These are phyloP conservation scores for Eutrigla gurnardus DNA, from an alignment of 2,797 vertebrate species.

Conservation along the genomic window DNA sequence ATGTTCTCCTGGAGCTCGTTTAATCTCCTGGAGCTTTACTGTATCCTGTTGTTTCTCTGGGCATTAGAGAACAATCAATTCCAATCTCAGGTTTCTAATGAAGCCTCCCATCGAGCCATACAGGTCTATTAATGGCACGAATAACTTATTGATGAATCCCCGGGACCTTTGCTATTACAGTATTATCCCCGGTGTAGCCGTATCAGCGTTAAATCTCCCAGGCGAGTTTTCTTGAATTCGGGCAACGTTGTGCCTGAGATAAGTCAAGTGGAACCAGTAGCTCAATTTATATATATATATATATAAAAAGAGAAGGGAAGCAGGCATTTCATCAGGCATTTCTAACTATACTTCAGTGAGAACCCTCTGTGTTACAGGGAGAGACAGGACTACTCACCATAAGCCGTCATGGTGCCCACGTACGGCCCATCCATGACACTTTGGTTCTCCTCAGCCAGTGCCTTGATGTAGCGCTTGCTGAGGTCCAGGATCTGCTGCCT, in stretches of 20 bases:
- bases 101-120: slow-evolving; percentile 69
- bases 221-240: not conserved
- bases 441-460: slow-evolving; percentile 96
- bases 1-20: slow-evolving; percentile 28
- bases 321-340: not conserved
- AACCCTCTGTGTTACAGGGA: not conserved
- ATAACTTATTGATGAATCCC: slow-evolving; percentile 76
- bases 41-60: slow-evolving; percentile 70
- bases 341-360: too few relatives aligned
- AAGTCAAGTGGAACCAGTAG: slow-evolving; percentile 28
- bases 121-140: slow-evolving; percentile 79
- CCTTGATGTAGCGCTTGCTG: slow-evolving; percentile 98
- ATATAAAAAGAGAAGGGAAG: slow-evolving; percentile 4
- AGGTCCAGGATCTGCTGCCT: slow-evolving; percentile 99
- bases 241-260: not conserved
- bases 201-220: slow-evolving; percentile 11
- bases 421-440: slow-evolving; percentile 98
- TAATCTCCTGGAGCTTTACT: slow-evolving; percentile 63
- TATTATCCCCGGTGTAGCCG: slow-evolving; percentile 43
- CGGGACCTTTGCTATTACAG: slow-evolving; percentile 45
- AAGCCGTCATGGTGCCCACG: slow-evolving; percentile 98
- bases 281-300: slow-evolving; percentile 20
- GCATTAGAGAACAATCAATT: slow-evolving; percentile 79
- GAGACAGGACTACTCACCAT: slow-evolving; percentile 85
- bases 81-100: slow-evolving; percentile 77